Base-by-base conservation (phyloP, 2,113 vertebrate species). In the Rhinolophus sinicus region DNA sequence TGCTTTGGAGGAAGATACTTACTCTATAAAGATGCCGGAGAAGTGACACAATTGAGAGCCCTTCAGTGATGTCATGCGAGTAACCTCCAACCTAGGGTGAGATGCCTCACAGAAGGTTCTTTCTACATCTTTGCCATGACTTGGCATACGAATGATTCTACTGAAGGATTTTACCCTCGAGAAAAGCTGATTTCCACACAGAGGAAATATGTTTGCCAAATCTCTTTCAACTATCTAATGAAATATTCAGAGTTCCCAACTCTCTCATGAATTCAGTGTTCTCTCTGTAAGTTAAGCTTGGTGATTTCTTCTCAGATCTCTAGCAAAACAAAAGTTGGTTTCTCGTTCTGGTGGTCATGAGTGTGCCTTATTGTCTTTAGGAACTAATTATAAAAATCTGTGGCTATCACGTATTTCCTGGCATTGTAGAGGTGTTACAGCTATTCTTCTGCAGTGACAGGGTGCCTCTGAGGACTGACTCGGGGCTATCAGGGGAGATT, bases 1-100 rank as follows among this genome's bases (percentile, higher is more conserved):
- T 82, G 94, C 83, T 93, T 12, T 69, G 38, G 81, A 97, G 92
- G 89, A 94, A 91, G 84, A 15, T 67, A 84, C 82, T 94, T 90
- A 60, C 69, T 75, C 0, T 77, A 72, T 69, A 64, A 77, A 96
- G 91, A 90, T 6, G 54, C 81, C 94, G 72, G 7, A 77, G 93
- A 85, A 96, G 91, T 87, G 86, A 92, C 33, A 70, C 50, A 93
- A 60, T 10, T 35, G 92, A 58, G 44, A 93, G 95, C 88, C 69
- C 62, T 83, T 35, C 0, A 60, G 91, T 88, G 86, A 82, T 56
- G 76, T 44, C 62, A 94, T 88, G 52, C 60, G 93, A 56, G 47
- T 15, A 65, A 70, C 93, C 92, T 28, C 84, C 54, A 38, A 47
- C 83, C 69, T 82, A 81, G 97, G 38, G 90, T 67, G 94, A 97